phyloP scores from a whole-genome alignment of 1,140 invertebrate genomes.

The Apis florea region DNA sequence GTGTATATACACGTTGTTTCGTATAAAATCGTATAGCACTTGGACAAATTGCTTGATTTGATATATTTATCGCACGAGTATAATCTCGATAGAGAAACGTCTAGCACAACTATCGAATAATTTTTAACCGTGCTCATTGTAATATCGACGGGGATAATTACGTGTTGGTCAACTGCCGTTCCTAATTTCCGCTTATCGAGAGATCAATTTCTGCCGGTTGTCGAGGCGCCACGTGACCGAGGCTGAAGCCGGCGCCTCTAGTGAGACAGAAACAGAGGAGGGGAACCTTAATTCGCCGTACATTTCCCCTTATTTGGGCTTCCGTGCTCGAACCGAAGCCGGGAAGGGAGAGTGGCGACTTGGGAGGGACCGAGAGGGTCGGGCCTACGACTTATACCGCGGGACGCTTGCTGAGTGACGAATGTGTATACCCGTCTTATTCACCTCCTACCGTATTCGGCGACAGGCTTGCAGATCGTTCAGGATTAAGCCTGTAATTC shows the following conservation, averaged over 20 bases:
- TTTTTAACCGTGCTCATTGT: not conserved
- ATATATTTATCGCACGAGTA: not conserved
- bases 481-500: conserved; percentile 65
- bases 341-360: conserved; percentile 38
- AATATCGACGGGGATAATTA: conserved; percentile 2
- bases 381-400: conserved; percentile 66
- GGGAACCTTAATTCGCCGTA: conserved; percentile 71
- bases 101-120: not conserved
- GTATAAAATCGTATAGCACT: not conserved
- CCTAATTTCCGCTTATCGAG: conserved; percentile 15
- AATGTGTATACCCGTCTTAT: conserved; percentile 68
- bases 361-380: conserved; percentile 65
- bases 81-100: not conserved
- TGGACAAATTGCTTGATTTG: no score
- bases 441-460: conserved; percentile 71
- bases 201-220: conserved; percentile 24
- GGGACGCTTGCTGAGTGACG: conserved; percentile 64
- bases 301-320: conserved; percentile 78
- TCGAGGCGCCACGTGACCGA: conserved; percentile 22
- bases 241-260: conserved; percentile 56
- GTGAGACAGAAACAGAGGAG: conserved; percentile 33
- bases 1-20: not conserved
- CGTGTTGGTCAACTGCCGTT: not conserved
- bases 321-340: conserved; percentile 68
- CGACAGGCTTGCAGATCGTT: conserved; percentile 62